Percentiles rank a stretch among this genome's conserved stretches.
Conservation (phyloP, 2,113 vertebrate species). For the Macquaria australasica region DNA sequence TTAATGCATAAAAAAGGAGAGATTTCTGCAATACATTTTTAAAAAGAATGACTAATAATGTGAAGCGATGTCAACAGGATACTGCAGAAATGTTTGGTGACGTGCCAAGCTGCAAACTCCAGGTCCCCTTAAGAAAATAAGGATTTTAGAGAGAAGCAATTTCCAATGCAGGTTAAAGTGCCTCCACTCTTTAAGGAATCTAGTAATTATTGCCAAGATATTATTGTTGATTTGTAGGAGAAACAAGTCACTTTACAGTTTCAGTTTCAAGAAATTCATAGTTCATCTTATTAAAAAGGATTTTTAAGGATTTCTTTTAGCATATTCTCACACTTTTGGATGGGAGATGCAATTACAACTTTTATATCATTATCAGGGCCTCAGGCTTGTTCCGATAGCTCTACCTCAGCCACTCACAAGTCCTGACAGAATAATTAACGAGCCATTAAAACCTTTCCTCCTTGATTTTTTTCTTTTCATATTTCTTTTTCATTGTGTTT, state of each 20-base stretch:
- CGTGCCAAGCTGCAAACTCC: not conserved
- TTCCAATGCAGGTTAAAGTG: not conserved
- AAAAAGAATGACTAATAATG: not conserved
- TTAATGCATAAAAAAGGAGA: not conserved
- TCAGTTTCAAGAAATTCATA: not conserved
- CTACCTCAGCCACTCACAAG: not conserved
- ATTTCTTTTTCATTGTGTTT: not conserved
- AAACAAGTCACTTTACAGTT: not conserved
- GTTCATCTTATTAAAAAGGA: not conserved
- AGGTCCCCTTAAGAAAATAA: not conserved
- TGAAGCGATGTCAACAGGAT: not conserved
- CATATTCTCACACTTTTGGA: not conserved
- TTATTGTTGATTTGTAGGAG: not conserved
- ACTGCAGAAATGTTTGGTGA: not conserved
- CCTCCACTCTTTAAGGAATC: not conserved
- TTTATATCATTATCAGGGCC: slow-evolving; percentile 1
- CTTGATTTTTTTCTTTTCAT: not conserved
- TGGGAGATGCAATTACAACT: not conserved
- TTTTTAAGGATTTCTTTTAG: not conserved
- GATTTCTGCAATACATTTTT: not conserved
- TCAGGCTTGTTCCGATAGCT: not conserved
- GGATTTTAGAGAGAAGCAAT: not conserved
- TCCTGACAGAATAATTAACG: not conserved
- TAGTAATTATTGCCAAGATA: not conserved
- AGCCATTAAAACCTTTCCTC: not conserved